Conservation (phyloP, 1,140 invertebrate genomes). For the Matsumurasca onukii region DNA sequence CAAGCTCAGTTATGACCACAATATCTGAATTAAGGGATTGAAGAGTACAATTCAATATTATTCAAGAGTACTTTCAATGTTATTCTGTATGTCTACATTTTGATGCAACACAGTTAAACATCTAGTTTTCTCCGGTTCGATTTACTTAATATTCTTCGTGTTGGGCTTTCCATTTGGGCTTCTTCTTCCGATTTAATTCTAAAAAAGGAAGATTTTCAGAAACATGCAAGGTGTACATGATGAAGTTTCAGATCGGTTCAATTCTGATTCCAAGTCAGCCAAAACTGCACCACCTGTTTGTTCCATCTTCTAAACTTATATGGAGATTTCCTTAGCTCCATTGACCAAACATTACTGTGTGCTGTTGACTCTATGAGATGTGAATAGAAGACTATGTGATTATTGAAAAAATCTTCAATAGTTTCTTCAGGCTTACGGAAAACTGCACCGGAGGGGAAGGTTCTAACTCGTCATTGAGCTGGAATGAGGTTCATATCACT, state of each 20-base stretch:
- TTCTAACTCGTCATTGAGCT: background rate
- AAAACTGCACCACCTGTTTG: background rate
- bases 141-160: background rate
- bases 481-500: background rate
- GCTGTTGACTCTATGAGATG: background rate
- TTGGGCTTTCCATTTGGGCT: constrained; percentile 9
- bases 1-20: background rate
- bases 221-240: constrained; percentile 24
- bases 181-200: background rate
- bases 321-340: background rate
- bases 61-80: background rate
- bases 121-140: background rate
- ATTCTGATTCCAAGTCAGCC: background rate
- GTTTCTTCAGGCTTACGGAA: background rate
- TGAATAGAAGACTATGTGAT: background rate
- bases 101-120: background rate
- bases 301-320: background rate
- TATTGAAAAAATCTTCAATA: background rate
- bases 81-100: background rate
- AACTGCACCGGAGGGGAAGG: background rate
- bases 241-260: background rate
- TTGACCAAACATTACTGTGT: background rate
- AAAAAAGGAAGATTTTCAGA: constrained; percentile 7
- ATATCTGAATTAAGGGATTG: background rate
- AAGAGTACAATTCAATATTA: background rate